Evolutionary conservation across 2,113 vertebrate genomes (phyloP).

Genomic region (Macquaria australasica): DNA sequence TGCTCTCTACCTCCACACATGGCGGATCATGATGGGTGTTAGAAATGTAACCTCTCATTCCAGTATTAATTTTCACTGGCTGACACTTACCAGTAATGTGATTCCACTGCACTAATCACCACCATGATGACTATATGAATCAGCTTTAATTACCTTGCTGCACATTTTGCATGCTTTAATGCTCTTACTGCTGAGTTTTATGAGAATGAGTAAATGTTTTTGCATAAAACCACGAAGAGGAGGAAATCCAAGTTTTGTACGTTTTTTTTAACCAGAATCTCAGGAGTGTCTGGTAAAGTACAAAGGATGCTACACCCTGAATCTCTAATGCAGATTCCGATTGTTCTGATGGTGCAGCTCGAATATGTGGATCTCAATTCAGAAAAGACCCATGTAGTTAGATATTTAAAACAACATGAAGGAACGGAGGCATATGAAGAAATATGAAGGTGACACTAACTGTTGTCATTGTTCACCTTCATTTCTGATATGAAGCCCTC

Average conservation of each 20-base stretch:
- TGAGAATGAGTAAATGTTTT: background rate
- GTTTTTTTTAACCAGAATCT: background rate
- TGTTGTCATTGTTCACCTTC: slow-evolving; percentile 36
- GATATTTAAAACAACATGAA: too few species aligned
- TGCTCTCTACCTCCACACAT: background rate
- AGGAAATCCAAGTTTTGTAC: background rate
- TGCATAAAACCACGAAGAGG: background rate
- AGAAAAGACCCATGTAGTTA: background rate
- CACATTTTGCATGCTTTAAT: slow-evolving; percentile 7
- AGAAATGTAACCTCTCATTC: slow-evolving; percentile 9
- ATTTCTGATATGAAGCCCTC: slow-evolving; percentile 17
- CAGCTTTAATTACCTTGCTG: slow-evolving; percentile 27
- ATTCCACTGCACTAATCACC: slow-evolving; percentile 25
- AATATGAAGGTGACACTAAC: slow-evolving; percentile 20
- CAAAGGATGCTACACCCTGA: background rate
- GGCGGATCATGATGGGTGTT: background rate
- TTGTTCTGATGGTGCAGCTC: background rate
- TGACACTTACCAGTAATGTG: slow-evolving; percentile 17
- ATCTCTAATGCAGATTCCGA: background rate
- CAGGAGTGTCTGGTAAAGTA: background rate
- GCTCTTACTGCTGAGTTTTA: slow-evolving; percentile 6
- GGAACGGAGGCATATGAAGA: background rate
- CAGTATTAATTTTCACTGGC: slow-evolving; percentile 22
- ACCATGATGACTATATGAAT: slow-evolving; percentile 22
- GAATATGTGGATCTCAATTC: background rate